A percentile compares a stretch with the other conserved stretches of the same genome.
phyloP scores from a whole-genome alignment of 2,797 vertebrate species.

The Adelosebastes latens region DNA sequence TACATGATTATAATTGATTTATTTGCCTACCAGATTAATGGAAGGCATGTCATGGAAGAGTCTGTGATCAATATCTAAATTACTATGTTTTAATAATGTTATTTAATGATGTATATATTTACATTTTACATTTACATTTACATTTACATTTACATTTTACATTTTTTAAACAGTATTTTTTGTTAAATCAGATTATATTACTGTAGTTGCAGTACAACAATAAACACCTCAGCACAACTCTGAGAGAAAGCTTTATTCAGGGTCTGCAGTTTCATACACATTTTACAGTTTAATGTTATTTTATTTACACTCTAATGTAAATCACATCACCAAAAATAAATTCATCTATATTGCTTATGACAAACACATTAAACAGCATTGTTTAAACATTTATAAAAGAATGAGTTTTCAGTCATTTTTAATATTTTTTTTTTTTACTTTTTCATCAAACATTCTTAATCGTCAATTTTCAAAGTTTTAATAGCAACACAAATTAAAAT shows the following conservation, averaged over 20 bases:
- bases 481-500: conserved; percentile 21
- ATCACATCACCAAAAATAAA: conserved; percentile 33
- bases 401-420: conserved; percentile 4
- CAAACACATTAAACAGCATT: conserved; percentile 44
- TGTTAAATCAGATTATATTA: neutral
- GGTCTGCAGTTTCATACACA: neutral
- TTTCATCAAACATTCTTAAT: conserved; percentile 52
- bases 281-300: neutral
- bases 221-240: neutral
- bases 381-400: conserved; percentile 40
- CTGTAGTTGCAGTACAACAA: neutral
- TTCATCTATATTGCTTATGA: neutral
- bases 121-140: too few relatives aligned
- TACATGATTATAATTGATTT: conserved; percentile 16
- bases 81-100: neutral
- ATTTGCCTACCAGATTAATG: conserved; percentile 23
- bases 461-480: conserved; percentile 21
- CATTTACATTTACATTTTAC: too few relatives aligned
- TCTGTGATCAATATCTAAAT: conserved; percentile 27
- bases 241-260: neutral
- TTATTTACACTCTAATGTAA: conserved; percentile 11
- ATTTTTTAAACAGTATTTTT: neutral
- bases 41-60: neutral
- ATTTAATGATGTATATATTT: neutral
- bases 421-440: conserved; percentile 15